Evolutionary conservation across 2,797 vertebrate species (phyloP).

Genomic region (Hemibagrus guttatus): DNA sequence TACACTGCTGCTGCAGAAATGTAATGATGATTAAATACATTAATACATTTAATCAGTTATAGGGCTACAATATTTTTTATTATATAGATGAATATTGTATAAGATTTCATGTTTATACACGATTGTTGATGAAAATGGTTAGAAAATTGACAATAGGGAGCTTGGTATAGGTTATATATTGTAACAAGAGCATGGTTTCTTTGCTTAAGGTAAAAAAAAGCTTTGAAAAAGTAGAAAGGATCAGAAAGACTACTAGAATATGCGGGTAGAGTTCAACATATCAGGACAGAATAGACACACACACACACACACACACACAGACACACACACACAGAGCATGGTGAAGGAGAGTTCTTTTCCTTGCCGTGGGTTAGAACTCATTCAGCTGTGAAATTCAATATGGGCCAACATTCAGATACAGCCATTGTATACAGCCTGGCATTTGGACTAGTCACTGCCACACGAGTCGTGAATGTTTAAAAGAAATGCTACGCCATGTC

Average conservation of each 20-base stretch:
- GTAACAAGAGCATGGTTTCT: not conserved
- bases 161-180: not conserved
- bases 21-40: not conserved
- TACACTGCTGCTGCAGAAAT: not conserved
- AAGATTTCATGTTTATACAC: not conserved
- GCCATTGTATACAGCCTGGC: constrained; percentile 51
- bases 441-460: constrained; percentile 55
- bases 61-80: not conserved
- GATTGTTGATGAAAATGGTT: not conserved
- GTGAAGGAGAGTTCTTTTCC: constrained; percentile 33
- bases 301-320: constrained; percentile 19
- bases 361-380: constrained; percentile 57
- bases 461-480: constrained; percentile 67
- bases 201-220: not conserved
- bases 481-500: constrained; percentile 26
- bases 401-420: constrained; percentile 61
- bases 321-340: constrained; percentile 16
- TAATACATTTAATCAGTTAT: not conserved
- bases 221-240: not conserved
- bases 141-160: not conserved
- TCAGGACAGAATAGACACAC: constrained; percentile 12
- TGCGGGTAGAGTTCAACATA: constrained; percentile 6
- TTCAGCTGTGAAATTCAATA: constrained; percentile 81
- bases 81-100: not conserved
- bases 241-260: constrained; percentile 1